Base-by-base conservation (phyloP, 2,888 invertebrate genomes). In the Cepaea hortensis region DNA sequence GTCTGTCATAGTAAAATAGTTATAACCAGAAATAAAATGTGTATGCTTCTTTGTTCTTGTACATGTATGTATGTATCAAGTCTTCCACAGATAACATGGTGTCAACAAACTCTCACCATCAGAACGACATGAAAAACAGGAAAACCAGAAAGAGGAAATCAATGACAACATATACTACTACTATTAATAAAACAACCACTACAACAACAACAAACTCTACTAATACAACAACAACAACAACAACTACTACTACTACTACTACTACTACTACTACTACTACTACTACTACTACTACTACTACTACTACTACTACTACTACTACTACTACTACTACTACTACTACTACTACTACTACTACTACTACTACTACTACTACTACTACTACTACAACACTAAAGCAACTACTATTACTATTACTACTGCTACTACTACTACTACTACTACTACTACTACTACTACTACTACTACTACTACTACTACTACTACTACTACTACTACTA, bases 181-280 rank as follows among this genome's bases (percentile, higher is more conserved):
- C 55, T 55, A 80, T n/a, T 55, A 80, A 11, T 55, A 80, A 5
- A 15, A 55, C 20, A 15, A 80, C 15, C 18, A 80, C 55, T 55
- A 80, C 55, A 15, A 80, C 55, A 50, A 80, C 55, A 50, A 55
- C 55, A 50, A 55, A 11, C 65, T 65, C 35, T 62, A 81, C 68
- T 76, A 76, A 15, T 76, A 76, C 76, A 20, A 76, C 76, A 50
- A 80, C 80, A 50, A 80, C 80, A 50, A 80, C 80, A 50, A 80
- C 80, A 50, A 80, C 80, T 6, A 55, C 80, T 6, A 80, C 80
- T 80, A 55, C 80, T 80, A 61, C 80, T 80, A 61, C 80, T 80
- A 23, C 80, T 80, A 61, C 50, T 80, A 61, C 61, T 80, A 61
- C 80, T 80, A 55, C 80, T 80, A 55, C 55, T 80, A 20, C 80